Percentiles rank a stretch among this genome's conserved stretches.
These are phyloP conservation scores for Chloropsis cyanopogon DNA, from an alignment of 2,113 vertebrate genomes.

Conservation along the genomic window DNA sequence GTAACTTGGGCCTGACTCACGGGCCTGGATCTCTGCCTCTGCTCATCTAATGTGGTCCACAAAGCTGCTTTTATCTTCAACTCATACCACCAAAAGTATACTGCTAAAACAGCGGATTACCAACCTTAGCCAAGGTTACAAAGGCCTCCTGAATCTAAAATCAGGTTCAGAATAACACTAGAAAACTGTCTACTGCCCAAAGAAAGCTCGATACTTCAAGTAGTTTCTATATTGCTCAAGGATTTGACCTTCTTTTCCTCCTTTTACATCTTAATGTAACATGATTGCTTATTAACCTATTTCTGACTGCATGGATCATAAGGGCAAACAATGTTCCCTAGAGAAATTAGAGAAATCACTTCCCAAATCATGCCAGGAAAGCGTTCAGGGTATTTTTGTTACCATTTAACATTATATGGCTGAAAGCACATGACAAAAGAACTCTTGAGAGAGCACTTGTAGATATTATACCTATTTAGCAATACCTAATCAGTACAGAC, in stretches of 20 bases:
- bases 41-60: not conserved
- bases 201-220: not conserved
- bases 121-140: not conserved
- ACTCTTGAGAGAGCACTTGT: not conserved
- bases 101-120: not conserved
- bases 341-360: not conserved
- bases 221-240: not conserved
- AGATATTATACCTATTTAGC: not conserved
- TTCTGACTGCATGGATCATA: not conserved
- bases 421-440: not conserved
- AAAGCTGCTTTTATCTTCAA: not conserved
- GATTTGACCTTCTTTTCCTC: not conserved
- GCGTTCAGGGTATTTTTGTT: not conserved
- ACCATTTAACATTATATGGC: not conserved
- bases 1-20: accelerated
- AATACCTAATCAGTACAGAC: not conserved
- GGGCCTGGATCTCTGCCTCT: not conserved
- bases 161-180: not conserved
- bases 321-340: not conserved
- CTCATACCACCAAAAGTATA: not conserved
- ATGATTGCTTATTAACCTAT: not conserved
- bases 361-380: not conserved
- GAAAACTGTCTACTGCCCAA: not conserved
- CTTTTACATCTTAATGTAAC: not conserved
- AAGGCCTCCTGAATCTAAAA: not conserved